Conservation (phyloP, 2,888 invertebrate species). For the Galerucella calmariensis region DNA sequence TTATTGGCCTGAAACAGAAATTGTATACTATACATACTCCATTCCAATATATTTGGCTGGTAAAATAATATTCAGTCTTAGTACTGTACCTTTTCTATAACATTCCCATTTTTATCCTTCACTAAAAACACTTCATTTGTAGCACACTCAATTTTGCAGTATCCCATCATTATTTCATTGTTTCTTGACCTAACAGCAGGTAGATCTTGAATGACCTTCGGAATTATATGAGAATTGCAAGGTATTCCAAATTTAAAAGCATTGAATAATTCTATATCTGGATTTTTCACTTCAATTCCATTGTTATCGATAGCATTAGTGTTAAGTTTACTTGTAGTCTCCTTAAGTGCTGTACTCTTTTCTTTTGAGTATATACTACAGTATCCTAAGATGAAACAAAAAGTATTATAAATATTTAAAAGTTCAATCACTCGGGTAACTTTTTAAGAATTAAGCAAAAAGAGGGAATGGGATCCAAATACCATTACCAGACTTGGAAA, state of each 20-base stretch:
- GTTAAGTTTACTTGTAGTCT: no score
- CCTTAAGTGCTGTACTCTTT: not conserved
- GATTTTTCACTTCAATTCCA: slow-evolving; percentile 5
- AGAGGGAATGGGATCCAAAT: no score
- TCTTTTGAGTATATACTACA: slow-evolving; percentile 62
- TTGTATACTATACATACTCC: no score
- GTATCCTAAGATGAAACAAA: slow-evolving; percentile 66
- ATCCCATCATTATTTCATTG: slow-evolving; percentile 69
- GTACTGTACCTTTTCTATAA: slow-evolving; percentile 65
- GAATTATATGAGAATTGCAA: slow-evolving; percentile 69
- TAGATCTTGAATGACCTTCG: slow-evolving; percentile 62
- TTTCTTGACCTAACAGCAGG: slow-evolving; percentile 62
- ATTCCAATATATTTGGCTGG: no score
- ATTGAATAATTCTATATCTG: slow-evolving; percentile 58
- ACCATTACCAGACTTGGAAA: no score
- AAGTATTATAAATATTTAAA: not conserved
- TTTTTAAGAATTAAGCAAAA: no score
- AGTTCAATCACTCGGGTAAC: no score
- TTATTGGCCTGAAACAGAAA: slow-evolving; percentile 69
- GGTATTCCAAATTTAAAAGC: slow-evolving; percentile 70
- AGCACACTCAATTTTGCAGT: slow-evolving; percentile 69
- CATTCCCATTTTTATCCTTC: slow-evolving; percentile 66
- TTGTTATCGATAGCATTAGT: not conserved
- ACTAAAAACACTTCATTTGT: slow-evolving; percentile 67
- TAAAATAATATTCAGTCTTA: no score